A percentile compares a stretch with the other conserved stretches of the same genome.
Evolutionary conservation across 2,797 vertebrate genomes (phyloP).

Genomic region (Pangasius macronema): DNA sequence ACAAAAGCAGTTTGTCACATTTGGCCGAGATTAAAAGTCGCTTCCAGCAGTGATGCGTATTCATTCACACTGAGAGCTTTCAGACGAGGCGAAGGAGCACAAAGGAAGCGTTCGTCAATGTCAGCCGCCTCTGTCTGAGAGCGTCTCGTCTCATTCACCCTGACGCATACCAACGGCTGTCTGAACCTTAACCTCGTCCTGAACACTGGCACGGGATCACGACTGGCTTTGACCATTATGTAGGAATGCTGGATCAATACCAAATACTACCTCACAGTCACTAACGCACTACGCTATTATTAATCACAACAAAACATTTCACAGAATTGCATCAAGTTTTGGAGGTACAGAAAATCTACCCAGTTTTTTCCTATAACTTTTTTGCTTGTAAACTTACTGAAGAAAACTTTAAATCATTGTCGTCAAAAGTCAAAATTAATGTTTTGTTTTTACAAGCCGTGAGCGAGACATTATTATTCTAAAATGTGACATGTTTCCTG

Average conservation of each 20-base stretch:
- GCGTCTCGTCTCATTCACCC: conserved; percentile 25
- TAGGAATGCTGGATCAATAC: neutral
- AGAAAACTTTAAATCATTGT: neutral
- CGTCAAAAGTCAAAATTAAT: neutral
- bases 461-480: neutral
- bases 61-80: conserved; percentile 48
- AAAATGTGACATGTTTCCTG: neutral
- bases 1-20: conserved; percentile 46
- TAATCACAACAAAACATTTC: neutral
- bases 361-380: neutral
- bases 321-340: neutral
- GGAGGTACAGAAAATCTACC: neutral
- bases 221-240: neutral
- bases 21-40: conserved; percentile 57
- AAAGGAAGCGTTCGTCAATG: conserved; percentile 36
- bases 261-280: neutral
- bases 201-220: neutral
- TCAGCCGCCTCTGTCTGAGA: conserved; percentile 23
- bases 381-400: neutral
- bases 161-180: neutral
- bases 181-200: neutral
- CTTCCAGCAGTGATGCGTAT: conserved; percentile 66
- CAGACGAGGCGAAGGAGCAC: conserved; percentile 27
- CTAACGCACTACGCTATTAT: neutral
- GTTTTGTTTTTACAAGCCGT: neutral